Evolutionary conservation across 2,888 invertebrate species (phyloP), one percentile per base, ranked within the genome.

Genomic region (Ischnus inquisitorius): DNA sequence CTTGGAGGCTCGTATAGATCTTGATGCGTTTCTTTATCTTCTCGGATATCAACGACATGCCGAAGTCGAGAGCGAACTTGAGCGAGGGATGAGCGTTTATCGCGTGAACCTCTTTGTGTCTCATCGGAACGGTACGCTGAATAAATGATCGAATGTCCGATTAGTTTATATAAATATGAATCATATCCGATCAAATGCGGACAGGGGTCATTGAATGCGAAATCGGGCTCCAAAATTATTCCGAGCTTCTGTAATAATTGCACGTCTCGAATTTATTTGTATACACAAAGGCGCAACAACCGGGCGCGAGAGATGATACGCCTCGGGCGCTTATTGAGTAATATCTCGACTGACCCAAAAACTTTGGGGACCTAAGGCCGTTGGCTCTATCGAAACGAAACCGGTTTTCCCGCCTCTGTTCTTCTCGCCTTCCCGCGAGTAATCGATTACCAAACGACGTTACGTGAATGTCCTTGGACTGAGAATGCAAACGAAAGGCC

Each of bases 61-160:
- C 97, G 90, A 97, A 97, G 92, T 97, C 97, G 12, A 97, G 94
- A 0, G 97, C 96, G 87, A 97, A 97, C 90, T 97, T 96, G 81
- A 97, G 94, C 0, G 97, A 96, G 0, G 96, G 95, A 89, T 97
- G 97, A 0, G 96, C 95, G 90, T 97, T 96, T 75, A 97, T 95
- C 19, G 96, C 96, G 91, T 97, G 96, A 34, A 97, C 96, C 91
- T 96, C 96, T 91, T 97, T 97, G 94, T 97, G 97, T 87, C 97
- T 94, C 95, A 97, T 95, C 2, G 97, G 97, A 74, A 97, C 94
- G 0, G 97, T 97, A 92, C 96, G 95, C 96, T 97, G 92, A 60
- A 54, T 19, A 12, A 54, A 19, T 2, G 22, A 54, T 22, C 19
- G 22, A 22, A 54, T 1, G 54, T 22, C 25, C 14, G 1, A 14